phyloP scores from a whole-genome alignment of 2,888 invertebrate genomes.

The Strigamia transsilvanica region DNA sequence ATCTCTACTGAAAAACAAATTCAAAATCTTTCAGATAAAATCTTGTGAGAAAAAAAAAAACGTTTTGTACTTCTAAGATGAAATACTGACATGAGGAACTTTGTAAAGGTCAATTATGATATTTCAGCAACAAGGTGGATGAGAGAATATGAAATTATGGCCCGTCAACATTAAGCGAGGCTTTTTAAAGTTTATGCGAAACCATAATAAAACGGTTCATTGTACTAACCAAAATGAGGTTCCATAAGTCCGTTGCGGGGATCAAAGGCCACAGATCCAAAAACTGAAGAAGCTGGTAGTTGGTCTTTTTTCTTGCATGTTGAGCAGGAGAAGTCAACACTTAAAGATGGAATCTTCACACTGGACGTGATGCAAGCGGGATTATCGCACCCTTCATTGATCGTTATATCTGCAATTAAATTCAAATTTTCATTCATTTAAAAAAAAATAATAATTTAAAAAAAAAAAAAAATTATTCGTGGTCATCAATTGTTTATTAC shows the following conservation, averaged over 20 bases:
- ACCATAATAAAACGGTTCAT: constrained; percentile 12
- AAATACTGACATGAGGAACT: neutral
- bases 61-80: neutral
- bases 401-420: neutral
- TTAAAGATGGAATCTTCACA: constrained; percentile 15
- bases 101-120: constrained; percentile 19
- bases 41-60: constrained; percentile 7
- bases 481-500: neutral
- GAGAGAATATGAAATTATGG: constrained; percentile 17
- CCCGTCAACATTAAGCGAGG: neutral
- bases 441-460: neutral
- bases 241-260: constrained; percentile 56
- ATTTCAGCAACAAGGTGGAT: neutral
- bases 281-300: constrained; percentile 53
- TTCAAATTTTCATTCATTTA: neutral
- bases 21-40: neutral
- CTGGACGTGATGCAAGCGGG: neutral
- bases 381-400: neutral
- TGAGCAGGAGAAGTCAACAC: neutral
- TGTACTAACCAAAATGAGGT: constrained; percentile 55
- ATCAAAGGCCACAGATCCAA: constrained; percentile 54
- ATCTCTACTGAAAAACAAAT: neutral
- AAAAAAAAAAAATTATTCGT: neutral
- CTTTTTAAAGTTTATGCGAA: neutral
- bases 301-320: constrained; percentile 51